A percentile compares a stretch with the other conserved stretches of the same genome.
These are phyloP conservation scores for Phaetusa simplex DNA, from an alignment of 2,113 vertebrate species.

Conservation along the genomic window DNA sequence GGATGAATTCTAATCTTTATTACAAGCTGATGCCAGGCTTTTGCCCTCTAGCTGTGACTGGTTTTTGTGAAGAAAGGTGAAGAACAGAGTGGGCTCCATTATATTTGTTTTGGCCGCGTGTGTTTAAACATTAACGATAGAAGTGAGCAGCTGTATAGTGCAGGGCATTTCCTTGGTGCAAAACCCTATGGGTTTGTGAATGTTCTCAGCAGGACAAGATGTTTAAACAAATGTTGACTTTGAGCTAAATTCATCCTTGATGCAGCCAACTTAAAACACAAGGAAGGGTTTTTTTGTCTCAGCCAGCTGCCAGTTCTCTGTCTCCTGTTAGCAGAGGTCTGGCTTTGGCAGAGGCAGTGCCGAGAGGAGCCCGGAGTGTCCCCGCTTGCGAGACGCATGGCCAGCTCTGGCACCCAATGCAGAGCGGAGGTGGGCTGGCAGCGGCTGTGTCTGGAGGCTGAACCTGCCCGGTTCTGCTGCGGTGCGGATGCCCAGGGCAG, in stretches of 20 bases:
- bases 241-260: not conserved
- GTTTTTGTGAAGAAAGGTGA: not conserved
- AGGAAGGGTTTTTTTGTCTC: not conserved
- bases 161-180: not conserved
- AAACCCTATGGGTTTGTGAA: not conserved
- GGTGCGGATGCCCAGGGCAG: not conserved
- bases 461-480: not conserved
- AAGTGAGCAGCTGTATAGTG: not conserved
- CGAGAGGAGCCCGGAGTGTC: accelerated
- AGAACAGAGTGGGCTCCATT: not conserved
- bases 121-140: not conserved
- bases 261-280: not conserved
- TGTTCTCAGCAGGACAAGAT: not conserved
- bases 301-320: not conserved
- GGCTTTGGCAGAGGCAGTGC: not conserved
- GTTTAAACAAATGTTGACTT: not conserved
- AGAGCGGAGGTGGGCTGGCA: not conserved
- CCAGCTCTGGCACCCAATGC: not conserved
- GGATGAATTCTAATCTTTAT: not conserved
- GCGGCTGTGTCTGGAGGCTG: not conserved
- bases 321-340: not conserved
- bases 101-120: not conserved
- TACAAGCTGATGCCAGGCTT: not conserved
- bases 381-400: accelerated
- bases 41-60: not conserved